Conservation (phyloP, 2,888 invertebrate genomes). For the Brachyopa scutellaris region DNA sequence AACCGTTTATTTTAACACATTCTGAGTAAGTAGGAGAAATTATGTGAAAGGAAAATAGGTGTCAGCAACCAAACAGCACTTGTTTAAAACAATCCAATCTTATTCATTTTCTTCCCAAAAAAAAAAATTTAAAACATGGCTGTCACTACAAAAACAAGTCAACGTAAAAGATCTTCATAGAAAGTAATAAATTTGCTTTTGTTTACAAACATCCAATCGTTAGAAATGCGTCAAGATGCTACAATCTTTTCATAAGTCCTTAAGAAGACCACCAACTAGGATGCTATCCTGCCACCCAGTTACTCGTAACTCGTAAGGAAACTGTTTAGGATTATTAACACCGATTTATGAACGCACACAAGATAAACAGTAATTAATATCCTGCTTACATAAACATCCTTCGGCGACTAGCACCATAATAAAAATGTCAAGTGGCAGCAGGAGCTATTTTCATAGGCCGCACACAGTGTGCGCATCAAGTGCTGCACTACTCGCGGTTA, state of each 20-base stretch:
- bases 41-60: too few relatives aligned
- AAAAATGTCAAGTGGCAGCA: slow-evolving; percentile 41
- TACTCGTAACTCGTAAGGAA: too few relatives aligned
- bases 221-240: slow-evolving; percentile 31
- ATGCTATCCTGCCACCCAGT: slow-evolving; percentile 25
- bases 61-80: too few relatives aligned
- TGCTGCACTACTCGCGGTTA: slow-evolving; percentile 10
- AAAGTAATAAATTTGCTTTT: slow-evolving; percentile 38
- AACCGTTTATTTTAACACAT: too few relatives aligned
- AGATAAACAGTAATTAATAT: slow-evolving; percentile 69
- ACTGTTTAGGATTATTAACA: slow-evolving; percentile 49
- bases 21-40: too few relatives aligned
- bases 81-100: too few relatives aligned
- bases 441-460: slow-evolving; percentile 33
- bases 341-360: slow-evolving; percentile 46
- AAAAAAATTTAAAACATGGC: too few relatives aligned
- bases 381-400: slow-evolving; percentile 60
- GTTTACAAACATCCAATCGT: slow-evolving; percentile 48
- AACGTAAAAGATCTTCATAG: background rate
- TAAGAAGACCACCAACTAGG: slow-evolving; percentile 32
- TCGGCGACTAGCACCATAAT: slow-evolving; percentile 28
- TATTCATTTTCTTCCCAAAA: too few relatives aligned
- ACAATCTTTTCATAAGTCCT: slow-evolving; percentile 20
- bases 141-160: too few relatives aligned
- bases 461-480: slow-evolving; percentile 51